Percentiles rank a stretch among this genome's conserved stretches.
These are phyloP conservation scores for Frieseomelitta varia DNA, from an alignment of 1,140 invertebrate genomes.

Conservation along the genomic window DNA sequence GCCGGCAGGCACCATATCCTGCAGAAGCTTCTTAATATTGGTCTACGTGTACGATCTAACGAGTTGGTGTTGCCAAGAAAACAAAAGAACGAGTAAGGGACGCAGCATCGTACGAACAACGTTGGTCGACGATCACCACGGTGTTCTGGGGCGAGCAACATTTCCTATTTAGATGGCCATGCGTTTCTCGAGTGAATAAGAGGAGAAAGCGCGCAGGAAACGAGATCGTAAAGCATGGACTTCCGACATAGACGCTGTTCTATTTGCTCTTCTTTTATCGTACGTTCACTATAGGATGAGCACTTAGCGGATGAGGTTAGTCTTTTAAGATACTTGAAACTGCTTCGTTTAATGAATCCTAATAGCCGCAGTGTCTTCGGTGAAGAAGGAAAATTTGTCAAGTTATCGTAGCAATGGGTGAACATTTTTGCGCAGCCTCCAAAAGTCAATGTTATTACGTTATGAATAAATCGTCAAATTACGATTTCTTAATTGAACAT, in stretches of 20 bases:
- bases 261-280: background rate
- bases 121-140: background rate
- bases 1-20: background rate
- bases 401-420: too few relatives aligned
- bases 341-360: background rate
- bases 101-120: slow-evolving; percentile 37
- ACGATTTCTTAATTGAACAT: background rate
- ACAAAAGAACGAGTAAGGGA: background rate
- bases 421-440: too few relatives aligned
- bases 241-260: background rate
- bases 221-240: slow-evolving; percentile 12
- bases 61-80: background rate
- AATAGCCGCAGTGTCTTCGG: background rate
- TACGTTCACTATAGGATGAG: background rate
- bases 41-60: background rate
- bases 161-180: slow-evolving; percentile 33
- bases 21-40: background rate
- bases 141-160: background rate
- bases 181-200: slow-evolving; percentile 17
- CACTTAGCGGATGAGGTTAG: background rate
- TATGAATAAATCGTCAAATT: background rate
- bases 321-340: background rate
- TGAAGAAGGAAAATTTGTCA: background rate
- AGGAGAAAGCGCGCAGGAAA: background rate
- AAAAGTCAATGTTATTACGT: too few relatives aligned